Evolutionary conservation across 2,113 vertebrate species (phyloP).

Genomic region (Eonycteris spelaea): DNA sequence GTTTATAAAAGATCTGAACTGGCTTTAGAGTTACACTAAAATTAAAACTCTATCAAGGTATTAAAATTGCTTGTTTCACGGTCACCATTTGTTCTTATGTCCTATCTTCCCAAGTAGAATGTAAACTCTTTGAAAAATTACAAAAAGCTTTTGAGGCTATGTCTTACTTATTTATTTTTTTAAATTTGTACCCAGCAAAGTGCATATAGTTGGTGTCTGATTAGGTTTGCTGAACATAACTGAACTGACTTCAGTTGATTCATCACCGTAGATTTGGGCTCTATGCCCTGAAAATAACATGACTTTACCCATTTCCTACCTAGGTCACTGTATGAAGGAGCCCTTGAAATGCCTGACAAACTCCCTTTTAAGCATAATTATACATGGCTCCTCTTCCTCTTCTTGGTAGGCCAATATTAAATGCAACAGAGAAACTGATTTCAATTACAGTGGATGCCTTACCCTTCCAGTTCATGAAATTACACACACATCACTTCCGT

Average conservation of each 20-base stretch:
- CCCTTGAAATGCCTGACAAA: conserved; percentile 16
- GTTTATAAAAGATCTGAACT: background rate
- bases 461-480: conserved; percentile 46
- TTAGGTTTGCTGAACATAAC: background rate
- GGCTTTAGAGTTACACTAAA: background rate
- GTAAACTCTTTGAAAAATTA: background rate
- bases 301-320: background rate
- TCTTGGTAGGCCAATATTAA: conserved; percentile 38
- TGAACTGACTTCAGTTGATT: background rate
- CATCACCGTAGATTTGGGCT: background rate
- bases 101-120: background rate
- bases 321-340: background rate
- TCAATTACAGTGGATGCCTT: conserved; percentile 55
- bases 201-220: background rate
- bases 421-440: conserved; percentile 50
- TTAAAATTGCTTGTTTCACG: background rate
- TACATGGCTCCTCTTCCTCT: background rate
- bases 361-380: conserved; percentile 30
- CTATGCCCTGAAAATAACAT: background rate
- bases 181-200: background rate
- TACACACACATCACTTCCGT: conserved; percentile 33
- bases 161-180: background rate
- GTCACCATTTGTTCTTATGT: background rate
- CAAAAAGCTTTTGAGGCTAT: background rate
- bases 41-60: background rate